Conservation (phyloP, 2,113 vertebrate species). For the Corydoras maculifer region DNA sequence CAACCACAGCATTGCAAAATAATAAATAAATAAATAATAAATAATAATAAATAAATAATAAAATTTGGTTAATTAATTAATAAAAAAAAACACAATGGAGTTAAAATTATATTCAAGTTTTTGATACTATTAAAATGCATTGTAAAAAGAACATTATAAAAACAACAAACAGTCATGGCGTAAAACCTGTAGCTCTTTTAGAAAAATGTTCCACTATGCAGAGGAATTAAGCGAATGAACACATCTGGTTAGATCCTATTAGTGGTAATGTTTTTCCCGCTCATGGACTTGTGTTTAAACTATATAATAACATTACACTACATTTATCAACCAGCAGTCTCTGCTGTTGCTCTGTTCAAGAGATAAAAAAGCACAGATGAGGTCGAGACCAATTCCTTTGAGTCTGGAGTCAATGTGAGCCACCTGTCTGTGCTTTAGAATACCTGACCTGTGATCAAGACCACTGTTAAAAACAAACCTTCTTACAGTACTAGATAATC, state of each 20-base stretch:
- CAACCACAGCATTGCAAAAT: too few species aligned
- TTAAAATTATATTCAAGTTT: too few species aligned
- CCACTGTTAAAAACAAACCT: background rate
- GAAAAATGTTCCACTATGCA: background rate
- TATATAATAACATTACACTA: background rate
- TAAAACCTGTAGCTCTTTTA: background rate
- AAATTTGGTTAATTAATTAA: too few species aligned
- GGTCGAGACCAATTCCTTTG: conserved; percentile 4
- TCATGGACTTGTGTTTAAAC: background rate
- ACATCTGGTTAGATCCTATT: conserved; percentile 12
- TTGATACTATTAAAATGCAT: too few species aligned
- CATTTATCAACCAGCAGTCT: background rate
- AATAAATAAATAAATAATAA: too few species aligned
- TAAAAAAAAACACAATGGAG: too few species aligned
- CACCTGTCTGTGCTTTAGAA: background rate
- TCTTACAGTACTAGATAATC: background rate
- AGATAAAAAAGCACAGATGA: background rate
- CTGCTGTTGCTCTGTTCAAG: background rate
- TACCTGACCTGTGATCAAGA: conserved; percentile 8
- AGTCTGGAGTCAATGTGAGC: background rate
- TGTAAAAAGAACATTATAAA: too few species aligned
- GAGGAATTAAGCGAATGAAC: background rate
- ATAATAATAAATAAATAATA: too few species aligned
- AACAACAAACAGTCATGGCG: background rate
- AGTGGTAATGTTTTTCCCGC: background rate